Conservation (phyloP, 2,888 invertebrate species). For the Drosophila mercatorum region DNA sequence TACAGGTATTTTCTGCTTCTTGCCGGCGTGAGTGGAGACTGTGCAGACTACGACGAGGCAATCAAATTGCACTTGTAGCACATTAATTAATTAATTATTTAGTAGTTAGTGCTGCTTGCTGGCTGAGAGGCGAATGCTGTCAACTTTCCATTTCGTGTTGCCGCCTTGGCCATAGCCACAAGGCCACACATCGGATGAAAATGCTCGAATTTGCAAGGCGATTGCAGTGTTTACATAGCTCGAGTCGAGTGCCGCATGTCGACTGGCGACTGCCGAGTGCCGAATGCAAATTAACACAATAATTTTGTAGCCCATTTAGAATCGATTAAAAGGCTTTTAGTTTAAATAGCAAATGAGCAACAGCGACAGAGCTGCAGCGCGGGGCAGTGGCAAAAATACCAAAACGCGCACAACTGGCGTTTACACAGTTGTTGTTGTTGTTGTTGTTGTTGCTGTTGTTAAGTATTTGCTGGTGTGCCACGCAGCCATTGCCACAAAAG, state of each 20-base stretch:
- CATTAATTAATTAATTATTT: constrained; percentile 40
- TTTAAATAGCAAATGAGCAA: constrained; percentile 36
- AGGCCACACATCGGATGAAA: constrained; percentile 19
- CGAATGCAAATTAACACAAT: constrained; percentile 56
- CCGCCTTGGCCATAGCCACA: constrained; percentile 9
- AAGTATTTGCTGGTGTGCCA: constrained; percentile 66
- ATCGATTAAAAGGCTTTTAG: constrained; percentile 79
- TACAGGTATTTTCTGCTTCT: constrained; percentile 1
- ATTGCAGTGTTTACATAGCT: constrained; percentile 31
- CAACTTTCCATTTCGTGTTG: constrained; percentile 30
- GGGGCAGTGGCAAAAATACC: constrained; percentile 37
- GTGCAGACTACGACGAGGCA: not conserved
- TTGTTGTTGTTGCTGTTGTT: constrained; percentile 24
- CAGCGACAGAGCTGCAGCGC: not conserved
- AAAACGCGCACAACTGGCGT: constrained; percentile 35
- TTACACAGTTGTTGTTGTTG: constrained; percentile 26
- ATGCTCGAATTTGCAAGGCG: constrained; percentile 8
- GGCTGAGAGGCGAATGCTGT: constrained; percentile 5
- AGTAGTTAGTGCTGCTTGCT: constrained; percentile 13
- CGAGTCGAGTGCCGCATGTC: not conserved
- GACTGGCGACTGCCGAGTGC: not conserved
- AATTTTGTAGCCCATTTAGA: constrained; percentile 67
- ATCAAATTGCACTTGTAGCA: constrained; percentile 21
- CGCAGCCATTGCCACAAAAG: constrained; percentile 66
- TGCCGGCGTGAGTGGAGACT: not conserved